Percentiles rank a stretch among this genome's conserved stretches.
Conservation (phyloP, 2,113 vertebrate species). For the Oxygymnocypris stewartii region DNA sequence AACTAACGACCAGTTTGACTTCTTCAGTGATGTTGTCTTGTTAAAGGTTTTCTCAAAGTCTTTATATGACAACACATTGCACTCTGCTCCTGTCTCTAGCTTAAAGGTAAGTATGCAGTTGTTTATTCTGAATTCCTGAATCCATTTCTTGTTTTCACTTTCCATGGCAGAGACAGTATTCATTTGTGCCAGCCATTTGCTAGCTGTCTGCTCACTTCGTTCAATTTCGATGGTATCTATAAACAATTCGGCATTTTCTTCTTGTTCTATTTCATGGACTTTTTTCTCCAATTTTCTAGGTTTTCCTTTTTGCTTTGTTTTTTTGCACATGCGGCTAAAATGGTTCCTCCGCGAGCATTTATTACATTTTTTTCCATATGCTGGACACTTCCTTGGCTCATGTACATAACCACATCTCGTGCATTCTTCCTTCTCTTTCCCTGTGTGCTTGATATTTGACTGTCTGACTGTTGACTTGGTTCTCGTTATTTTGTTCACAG, state of each 20-base stretch:
- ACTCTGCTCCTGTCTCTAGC: background rate
- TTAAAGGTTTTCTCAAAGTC: background rate
- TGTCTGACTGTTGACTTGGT: slow-evolving; percentile 8
- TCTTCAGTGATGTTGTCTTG: background rate
- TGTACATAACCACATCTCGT: slow-evolving; percentile 2
- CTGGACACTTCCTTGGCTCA: background rate
- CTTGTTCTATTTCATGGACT: background rate
- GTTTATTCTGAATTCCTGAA: slow-evolving; percentile 12
- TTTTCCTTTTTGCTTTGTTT: background rate
- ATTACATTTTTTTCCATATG: background rate
- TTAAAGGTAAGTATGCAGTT: background rate
- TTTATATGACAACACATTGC: background rate
- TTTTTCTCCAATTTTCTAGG: background rate
- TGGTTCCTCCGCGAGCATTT: background rate
- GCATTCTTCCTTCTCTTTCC: slow-evolving; percentile 14
- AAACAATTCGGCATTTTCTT: slow-evolving; percentile 16
- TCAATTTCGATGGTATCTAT: slow-evolving; percentile 2
- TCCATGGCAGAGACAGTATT: background rate
- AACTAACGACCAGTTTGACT: background rate
- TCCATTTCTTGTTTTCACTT: slow-evolving; percentile 2
- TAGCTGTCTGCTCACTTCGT: slow-evolving; percentile 7
- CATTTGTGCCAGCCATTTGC: background rate
- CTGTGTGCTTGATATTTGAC: background rate
- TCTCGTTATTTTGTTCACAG: slow-evolving; percentile 14
- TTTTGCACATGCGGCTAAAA: slow-evolving; percentile 25